Evolutionary conservation across 2,888 invertebrate genomes (phyloP).

Genomic region (Trisateles emortualis): DNA sequence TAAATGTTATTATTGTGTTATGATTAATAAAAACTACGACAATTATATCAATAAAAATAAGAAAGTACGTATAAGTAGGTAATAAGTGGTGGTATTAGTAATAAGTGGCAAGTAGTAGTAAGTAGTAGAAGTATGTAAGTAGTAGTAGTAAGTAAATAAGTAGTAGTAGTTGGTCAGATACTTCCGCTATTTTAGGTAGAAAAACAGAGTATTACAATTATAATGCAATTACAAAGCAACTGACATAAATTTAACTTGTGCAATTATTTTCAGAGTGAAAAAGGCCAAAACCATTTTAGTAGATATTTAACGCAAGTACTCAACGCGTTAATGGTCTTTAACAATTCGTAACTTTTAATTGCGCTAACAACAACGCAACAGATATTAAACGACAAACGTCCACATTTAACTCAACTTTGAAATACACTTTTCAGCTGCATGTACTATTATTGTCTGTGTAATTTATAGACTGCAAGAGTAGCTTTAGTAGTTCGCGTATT

Average conservation of each 20-base stretch:
- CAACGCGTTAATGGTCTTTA: conserved; percentile 24
- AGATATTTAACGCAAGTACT: conserved; percentile 19
- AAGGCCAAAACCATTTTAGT: conserved; percentile 8
- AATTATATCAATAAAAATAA: too few species aligned
- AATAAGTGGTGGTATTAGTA: too few species aligned
- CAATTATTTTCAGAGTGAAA: background rate
- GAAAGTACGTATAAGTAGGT: too few species aligned
- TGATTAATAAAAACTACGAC: background rate
- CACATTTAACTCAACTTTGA: conserved; percentile 69
- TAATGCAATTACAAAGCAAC: background rate
- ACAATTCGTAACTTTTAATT: conserved; percentile 38
- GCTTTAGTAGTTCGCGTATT: too few species aligned
- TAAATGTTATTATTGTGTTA: background rate
- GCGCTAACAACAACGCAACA: conserved; percentile 33
- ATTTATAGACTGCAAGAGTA: too few species aligned
- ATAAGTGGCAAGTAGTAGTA: too few species aligned
- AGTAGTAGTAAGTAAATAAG: too few species aligned
- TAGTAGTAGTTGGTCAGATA: too few species aligned
- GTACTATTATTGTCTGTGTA: conserved; percentile 64
- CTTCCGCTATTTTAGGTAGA: too few species aligned
- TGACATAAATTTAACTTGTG: conserved; percentile 3
- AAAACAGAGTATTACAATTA: background rate
- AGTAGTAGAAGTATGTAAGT: too few species aligned
- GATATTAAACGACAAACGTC: conserved; percentile 58
- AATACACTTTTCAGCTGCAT: conserved; percentile 66